These are phyloP conservation scores for Hyphantria cunea DNA, from an alignment of 1,140 invertebrate species.

Conservation along the genomic window DNA sequence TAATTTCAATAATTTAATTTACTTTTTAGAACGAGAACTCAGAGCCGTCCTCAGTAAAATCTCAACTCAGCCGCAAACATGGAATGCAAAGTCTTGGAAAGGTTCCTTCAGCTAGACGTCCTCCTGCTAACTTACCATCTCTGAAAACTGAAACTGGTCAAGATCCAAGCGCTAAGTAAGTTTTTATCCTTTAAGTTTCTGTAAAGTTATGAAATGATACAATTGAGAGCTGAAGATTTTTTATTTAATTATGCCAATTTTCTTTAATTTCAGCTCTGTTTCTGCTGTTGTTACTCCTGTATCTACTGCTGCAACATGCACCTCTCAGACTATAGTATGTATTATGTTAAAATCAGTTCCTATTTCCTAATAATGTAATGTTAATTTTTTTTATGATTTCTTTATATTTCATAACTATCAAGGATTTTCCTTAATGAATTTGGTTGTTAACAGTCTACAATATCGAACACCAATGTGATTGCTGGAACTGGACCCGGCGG, in stretches of 20 bases:
- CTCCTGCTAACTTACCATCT: constrained; percentile 98
- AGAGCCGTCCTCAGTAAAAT: constrained; percentile 93
- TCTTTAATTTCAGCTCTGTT: constrained; percentile 58
- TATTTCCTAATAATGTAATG: neutral
- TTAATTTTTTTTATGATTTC: neutral
- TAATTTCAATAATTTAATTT: too few relatives aligned
- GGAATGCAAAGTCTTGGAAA: constrained; percentile 99
- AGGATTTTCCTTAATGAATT: neutral
- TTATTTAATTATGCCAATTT: too few relatives aligned
- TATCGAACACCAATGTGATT: constrained; percentile 60
- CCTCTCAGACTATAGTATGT: constrained; percentile 71
- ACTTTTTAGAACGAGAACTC: constrained; percentile 92
- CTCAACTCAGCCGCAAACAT: constrained; percentile 96
- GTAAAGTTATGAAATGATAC: neutral
- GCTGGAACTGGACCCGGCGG: constrained; percentile 68
- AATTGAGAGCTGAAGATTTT: too few relatives aligned
- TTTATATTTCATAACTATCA: neutral
- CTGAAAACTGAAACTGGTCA: constrained; percentile 94
- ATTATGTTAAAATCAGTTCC: neutral
- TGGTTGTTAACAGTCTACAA: constrained; percentile 46
- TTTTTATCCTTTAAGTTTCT: constrained; percentile 4
- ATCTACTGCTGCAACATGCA: constrained; percentile 72
- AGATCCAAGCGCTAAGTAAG: constrained; percentile 76
- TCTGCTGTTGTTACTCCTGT: constrained; percentile 69
- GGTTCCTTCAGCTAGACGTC: constrained; percentile 96